A percentile compares a stretch with the other conserved stretches of the same genome.
phyloP scores from a whole-genome alignment of 2,113 vertebrate species.

The Diphyllodes magnificus region DNA sequence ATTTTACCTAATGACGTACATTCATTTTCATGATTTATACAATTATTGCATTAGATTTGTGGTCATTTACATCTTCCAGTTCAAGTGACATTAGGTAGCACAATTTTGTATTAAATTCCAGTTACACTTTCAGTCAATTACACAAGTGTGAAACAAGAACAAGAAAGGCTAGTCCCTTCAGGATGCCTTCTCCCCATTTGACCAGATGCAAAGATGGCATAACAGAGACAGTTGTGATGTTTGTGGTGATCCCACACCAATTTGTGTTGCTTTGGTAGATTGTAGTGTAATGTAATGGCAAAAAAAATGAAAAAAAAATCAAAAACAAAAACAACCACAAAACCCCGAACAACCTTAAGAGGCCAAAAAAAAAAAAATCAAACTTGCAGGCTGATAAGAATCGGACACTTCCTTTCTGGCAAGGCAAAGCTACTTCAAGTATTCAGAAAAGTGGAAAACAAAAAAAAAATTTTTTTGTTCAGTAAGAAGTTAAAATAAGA shows the following conservation, averaged over 20 bases:
- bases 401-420: neutral
- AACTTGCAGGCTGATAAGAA: neutral
- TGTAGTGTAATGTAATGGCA: neutral
- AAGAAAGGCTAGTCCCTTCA: neutral
- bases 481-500: neutral
- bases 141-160: neutral
- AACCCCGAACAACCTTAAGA: neutral
- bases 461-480: no score
- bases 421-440: neutral
- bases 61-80: neutral
- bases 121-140: neutral
- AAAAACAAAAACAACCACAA: neutral
- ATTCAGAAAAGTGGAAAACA: neutral
- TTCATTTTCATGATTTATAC: neutral
- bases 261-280: neutral
- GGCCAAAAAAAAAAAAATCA: rapidly evolving
- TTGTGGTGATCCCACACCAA: neutral
- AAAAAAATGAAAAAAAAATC: neutral
- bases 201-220: neutral
- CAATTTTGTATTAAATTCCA: neutral
- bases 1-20: neutral
- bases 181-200: neutral
- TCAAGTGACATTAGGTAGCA: neutral
- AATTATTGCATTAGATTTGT: neutral
- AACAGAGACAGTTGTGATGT: neutral